Evolutionary conservation across 2,113 vertebrate species (phyloP).

Genomic region (Tragelaphus buxtoni): DNA sequence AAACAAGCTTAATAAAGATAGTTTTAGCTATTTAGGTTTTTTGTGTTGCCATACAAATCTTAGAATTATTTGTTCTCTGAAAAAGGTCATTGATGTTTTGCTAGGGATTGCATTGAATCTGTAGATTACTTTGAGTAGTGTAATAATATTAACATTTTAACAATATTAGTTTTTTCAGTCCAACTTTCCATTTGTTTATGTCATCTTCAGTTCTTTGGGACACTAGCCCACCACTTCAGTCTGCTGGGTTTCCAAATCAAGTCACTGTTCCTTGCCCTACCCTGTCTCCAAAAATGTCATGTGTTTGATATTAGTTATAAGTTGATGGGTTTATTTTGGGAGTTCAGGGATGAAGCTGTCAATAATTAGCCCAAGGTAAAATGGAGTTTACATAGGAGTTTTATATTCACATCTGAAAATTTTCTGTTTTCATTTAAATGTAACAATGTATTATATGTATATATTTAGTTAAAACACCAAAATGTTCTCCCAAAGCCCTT

Average conservation of each 20-base stretch:
- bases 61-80: background rate
- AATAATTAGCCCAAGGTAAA: background rate
- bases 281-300: background rate
- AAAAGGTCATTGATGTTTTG: background rate
- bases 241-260: background rate
- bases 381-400: background rate
- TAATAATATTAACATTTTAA: background rate
- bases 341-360: background rate
- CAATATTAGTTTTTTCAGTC: background rate
- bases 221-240: background rate
- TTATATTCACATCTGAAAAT: background rate
- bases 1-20: background rate
- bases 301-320: background rate
- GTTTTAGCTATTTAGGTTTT: background rate
- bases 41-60: background rate
- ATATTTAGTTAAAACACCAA: background rate
- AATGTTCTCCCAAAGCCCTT: background rate
- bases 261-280: background rate
- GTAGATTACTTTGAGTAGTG: background rate
- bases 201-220: background rate
- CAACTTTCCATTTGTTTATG: background rate
- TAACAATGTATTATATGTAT: background rate
- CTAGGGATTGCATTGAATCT: background rate
- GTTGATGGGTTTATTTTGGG: background rate
- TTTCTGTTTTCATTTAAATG: background rate